phyloP scores from a whole-genome alignment of 2,797 vertebrate genomes.

The Setipinna tenuifilis region DNA sequence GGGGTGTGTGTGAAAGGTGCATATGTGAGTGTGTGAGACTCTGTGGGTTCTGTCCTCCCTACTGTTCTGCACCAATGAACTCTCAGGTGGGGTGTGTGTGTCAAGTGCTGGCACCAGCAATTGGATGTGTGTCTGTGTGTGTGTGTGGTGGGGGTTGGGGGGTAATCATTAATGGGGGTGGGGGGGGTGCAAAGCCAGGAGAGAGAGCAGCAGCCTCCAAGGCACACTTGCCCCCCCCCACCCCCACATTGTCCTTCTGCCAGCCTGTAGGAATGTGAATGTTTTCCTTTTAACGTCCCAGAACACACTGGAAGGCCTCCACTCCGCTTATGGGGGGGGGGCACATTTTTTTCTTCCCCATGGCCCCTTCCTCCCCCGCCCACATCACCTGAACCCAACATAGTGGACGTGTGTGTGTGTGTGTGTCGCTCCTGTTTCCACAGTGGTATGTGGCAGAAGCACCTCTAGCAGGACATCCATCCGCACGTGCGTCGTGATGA shows the following conservation, averaged over 20 bases:
- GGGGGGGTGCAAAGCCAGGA: background rate
- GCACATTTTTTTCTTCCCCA: background rate
- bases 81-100: conserved; percentile 1
- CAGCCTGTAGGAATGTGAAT: conserved; percentile 54
- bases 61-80: background rate
- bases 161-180: background rate
- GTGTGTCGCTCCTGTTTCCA: background rate
- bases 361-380: background rate
- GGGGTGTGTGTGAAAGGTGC: background rate
- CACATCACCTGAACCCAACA: background rate
- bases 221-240: background rate
- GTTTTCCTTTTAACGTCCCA: conserved; percentile 52
- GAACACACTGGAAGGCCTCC: conserved; percentile 56
- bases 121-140: background rate
- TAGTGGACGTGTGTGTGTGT: background rate
- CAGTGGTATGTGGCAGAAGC: background rate
- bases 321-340: conserved; percentile 26
- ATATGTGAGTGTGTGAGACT: background rate
- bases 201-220: background rate
- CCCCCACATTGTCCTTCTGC: background rate
- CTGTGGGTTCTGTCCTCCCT: background rate
- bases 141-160: background rate
- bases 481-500: background rate
- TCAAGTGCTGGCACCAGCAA: background rate
- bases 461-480: background rate